A percentile compares a stretch with the other conserved stretches of the same genome.
These are phyloP conservation scores for Chrysaora quinquecirrha DNA, from an alignment of 30 jellyfish, hydroid and myxozoan genomes.

Conservation along the genomic window DNA sequence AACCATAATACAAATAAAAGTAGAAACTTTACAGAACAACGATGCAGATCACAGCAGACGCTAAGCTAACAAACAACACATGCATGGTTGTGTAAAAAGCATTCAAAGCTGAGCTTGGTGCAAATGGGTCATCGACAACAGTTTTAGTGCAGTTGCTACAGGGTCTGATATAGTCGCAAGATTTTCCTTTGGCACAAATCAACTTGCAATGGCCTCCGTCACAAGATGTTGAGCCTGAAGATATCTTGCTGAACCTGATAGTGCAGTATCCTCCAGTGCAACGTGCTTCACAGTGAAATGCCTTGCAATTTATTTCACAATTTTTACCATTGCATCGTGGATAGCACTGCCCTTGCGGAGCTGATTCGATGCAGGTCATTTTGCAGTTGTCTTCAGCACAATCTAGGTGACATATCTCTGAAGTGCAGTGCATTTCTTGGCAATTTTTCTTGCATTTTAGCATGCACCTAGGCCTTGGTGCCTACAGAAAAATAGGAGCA, in stretches of 20 bases:
- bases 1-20: no score
- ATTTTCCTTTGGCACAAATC: constrained; percentile 37
- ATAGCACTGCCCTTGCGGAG: constrained; percentile 18
- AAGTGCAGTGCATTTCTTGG: constrained; percentile 22
- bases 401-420: constrained; percentile 15
- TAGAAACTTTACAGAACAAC: no score
- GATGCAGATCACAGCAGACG: no score
- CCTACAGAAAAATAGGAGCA: no score
- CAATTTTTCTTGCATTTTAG: constrained; percentile 23
- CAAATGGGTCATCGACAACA: constrained; percentile 48
- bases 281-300: constrained; percentile 9
- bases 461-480: no score
- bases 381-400: constrained; percentile 45
- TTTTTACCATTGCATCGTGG: constrained; percentile 25
- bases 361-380: constrained; percentile 10
- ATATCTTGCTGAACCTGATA: constrained; percentile 22
- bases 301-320: constrained; percentile 31
- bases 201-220: constrained; percentile 29
- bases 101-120: no score
- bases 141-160: constrained; percentile 18
- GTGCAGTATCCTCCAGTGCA: constrained; percentile 39
- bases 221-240: constrained; percentile 6
- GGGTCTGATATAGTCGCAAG: background rate
- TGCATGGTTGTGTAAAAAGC: no score
- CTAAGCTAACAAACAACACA: no score